These are phyloP conservation scores for Sipha maydis DNA, from an alignment of 2,888 invertebrate genomes.

Conservation along the genomic window DNA sequence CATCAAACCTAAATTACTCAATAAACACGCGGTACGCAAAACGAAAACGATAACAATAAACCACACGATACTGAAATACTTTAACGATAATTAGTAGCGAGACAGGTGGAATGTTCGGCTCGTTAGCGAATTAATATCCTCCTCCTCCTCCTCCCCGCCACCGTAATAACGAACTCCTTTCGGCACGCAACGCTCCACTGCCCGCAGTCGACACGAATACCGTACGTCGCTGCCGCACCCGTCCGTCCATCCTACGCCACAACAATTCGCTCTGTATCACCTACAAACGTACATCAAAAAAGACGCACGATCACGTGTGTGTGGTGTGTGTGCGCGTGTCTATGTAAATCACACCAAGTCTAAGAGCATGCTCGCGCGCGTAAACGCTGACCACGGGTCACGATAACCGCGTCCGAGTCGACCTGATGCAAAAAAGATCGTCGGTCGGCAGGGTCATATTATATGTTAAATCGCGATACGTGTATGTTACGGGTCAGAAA, in stretches of 20 bases:
- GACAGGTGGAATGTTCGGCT: conserved; percentile 44
- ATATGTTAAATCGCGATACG: neutral
- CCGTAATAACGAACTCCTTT: conserved; percentile 8
- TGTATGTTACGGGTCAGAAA: neutral
- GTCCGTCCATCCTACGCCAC: neutral
- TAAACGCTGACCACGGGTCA: no score
- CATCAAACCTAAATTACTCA: neutral
- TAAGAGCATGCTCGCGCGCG: no score
- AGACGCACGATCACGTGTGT: neutral
- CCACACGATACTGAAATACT: conserved; percentile 17
- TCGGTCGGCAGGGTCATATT: neutral
- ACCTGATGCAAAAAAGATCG: neutral
- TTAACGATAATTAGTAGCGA: conserved; percentile 38
- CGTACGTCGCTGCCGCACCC: no score
- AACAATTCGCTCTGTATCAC: neutral
- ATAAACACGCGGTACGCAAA: neutral
- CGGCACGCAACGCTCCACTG: conserved; percentile 14
- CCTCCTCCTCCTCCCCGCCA: neutral
- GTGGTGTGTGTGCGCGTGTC: neutral
- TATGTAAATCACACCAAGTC: neutral
- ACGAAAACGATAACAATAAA: neutral
- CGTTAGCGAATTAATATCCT: conserved; percentile 29
- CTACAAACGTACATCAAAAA: neutral
- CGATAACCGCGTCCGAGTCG: no score
- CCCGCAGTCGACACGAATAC: conserved; percentile 40